Evolutionary conservation across 2,797 vertebrate genomes (phyloP), one percentile per base, ranked within the genome.

Genomic region (Numenius phaeopus): DNA sequence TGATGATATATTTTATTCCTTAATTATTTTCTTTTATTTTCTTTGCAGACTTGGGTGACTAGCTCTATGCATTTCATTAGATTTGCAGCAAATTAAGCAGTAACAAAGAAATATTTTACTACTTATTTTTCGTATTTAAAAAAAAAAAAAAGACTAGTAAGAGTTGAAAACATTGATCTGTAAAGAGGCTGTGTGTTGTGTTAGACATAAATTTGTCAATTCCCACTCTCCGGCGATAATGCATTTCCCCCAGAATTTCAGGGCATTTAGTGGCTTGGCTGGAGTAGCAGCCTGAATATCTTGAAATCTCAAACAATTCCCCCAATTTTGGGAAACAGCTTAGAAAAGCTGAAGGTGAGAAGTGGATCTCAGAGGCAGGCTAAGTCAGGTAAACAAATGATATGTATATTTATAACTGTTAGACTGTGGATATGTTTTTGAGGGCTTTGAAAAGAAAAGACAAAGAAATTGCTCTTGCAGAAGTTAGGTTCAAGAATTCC

Each of bases 1-100:
- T 90, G 93, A 90, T 95, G 9, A 46, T 37, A 29, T 49, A 96
- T 97, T 94, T 96, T 72, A 96, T 96, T 87, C 58, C 29, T 67
- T 83, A 44, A 80, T 94, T 98, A 93, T 97, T 95, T 83, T 64
- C 7, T 76, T 76, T 37, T 58, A 2, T 71, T 77, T 88, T 89
- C 30, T 72, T 5, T 83, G 23, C 29, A 54, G 72, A 40, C 30
- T 87, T 77, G 54, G 82, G 64, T 96, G 16, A 52, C 84, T 94
- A 71, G 32, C 62, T 66, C 78, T 62, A 30, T 70, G 16, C 27
- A 39, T 73, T 92, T 75, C 7, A 29, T 40, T 90, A 40, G n/a
- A 52, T 69, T 81, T 89, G 29, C 47, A 58, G 46, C n/a, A 87
- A 93, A 88, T 75, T 47, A 72, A 79, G 10, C 10, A 47, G n/a